Percentiles rank a stretch among this genome's conserved stretches.
Evolutionary conservation across 2,797 vertebrate genomes (phyloP).

Genomic region (Acridotheres tristis): DNA sequence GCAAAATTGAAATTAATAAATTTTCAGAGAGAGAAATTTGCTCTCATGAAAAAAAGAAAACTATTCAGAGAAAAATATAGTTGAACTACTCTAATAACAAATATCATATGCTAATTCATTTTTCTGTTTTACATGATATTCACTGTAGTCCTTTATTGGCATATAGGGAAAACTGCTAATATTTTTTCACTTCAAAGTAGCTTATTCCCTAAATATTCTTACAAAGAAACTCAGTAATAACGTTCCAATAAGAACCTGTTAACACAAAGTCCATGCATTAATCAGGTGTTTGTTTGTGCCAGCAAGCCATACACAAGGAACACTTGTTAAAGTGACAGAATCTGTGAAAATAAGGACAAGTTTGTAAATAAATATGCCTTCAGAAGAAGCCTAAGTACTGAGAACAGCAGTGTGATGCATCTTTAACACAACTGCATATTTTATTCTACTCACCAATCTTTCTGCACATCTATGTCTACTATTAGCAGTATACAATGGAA

Average conservation of each 20-base stretch:
- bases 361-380: background rate
- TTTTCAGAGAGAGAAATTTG: background rate
- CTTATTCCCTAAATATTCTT: slow-evolving; percentile 6
- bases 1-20: background rate
- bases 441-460: background rate
- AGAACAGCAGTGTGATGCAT: background rate
- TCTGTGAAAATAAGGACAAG: background rate
- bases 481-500: background rate
- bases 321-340: background rate
- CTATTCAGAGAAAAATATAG: background rate
- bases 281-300: background rate
- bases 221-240: background rate
- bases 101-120: background rate
- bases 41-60: background rate
- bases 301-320: background rate
- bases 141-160: background rate
- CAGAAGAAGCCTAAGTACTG: background rate
- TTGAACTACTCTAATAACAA: background rate
- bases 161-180: background rate
- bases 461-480: background rate
- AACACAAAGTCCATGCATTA: background rate
- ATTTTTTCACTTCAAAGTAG: slow-evolving; percentile 4
- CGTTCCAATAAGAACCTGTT: background rate
- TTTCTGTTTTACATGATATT: background rate
- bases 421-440: background rate